phyloP scores from a whole-genome alignment of 92 coral and sea anemone genomes.

The Epizoanthus stellaris region DNA sequence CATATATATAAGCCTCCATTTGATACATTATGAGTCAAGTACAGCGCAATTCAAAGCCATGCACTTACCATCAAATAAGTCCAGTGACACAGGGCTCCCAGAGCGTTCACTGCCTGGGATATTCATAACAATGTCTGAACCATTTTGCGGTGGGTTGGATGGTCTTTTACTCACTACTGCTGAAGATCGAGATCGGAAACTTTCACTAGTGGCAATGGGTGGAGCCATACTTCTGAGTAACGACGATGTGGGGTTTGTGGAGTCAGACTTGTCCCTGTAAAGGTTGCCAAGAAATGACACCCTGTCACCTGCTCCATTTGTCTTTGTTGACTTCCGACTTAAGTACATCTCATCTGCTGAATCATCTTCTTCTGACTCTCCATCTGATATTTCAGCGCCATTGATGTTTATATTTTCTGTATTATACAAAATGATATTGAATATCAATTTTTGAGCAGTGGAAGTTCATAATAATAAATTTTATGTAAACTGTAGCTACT shows the following conservation, averaged over 20 bases:
- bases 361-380: conserved; percentile 72
- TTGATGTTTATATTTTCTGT: conserved; percentile 43
- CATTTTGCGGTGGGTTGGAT: conserved; percentile 27
- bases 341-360: conserved; percentile 83
- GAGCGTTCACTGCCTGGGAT: conserved; percentile 42
- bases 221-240: conserved; percentile 45
- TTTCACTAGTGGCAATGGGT: conserved; percentile 5
- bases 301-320: background rate
- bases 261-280: conserved; percentile 20
- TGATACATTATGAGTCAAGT: no score
- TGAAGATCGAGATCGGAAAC: conserved; percentile 33
- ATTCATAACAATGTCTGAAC: conserved; percentile 14
- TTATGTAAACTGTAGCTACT: no score
- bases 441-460: background rate
- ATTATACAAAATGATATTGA: background rate
- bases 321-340: conserved; percentile 44
- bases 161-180: conserved; percentile 4
- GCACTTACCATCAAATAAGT: conserved; percentile 32
- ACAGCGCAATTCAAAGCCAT: background rate
- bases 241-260: conserved; percentile 22
- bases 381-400: conserved; percentile 55
- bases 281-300: conserved; percentile 29
- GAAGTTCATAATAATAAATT: no score
- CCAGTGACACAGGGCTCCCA: conserved; percentile 39
- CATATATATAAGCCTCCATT: no score